Percentiles rank a stretch among this genome's conserved stretches.
phyloP scores from a whole-genome alignment of 2,113 vertebrate species.

The Melanerpes formicivorus region DNA sequence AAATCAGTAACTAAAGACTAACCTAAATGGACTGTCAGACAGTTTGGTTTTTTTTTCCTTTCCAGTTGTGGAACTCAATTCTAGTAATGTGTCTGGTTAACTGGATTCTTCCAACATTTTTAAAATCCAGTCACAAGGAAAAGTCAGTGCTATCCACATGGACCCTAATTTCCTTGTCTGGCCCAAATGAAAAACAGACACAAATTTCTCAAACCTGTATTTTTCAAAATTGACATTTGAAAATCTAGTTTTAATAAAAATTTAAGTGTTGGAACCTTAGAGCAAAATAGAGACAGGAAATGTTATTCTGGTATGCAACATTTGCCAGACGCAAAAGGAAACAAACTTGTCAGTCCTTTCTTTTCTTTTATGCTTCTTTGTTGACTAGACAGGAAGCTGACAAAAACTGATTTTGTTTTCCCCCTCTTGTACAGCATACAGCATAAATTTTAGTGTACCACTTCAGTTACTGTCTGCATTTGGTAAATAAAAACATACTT shows the following conservation, averaged over 20 bases:
- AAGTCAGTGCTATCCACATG: neutral
- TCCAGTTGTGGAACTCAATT: neutral
- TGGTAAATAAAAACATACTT: constrained; percentile 42
- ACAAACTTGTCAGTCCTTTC: constrained; percentile 51
- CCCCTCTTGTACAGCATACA: constrained; percentile 31
- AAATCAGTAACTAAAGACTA: neutral
- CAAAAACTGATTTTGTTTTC: constrained; percentile 40
- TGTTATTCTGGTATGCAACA: constrained; percentile 55
- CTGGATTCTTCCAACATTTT: neutral
- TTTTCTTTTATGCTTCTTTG: constrained; percentile 57
- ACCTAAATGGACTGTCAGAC: neutral
- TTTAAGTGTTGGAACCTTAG: neutral
- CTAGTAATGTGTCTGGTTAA: neutral
- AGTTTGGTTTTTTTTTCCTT: neutral
- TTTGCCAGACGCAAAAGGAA: constrained; percentile 60
- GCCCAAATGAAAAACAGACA: constrained; percentile 39
- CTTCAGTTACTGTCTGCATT: neutral
- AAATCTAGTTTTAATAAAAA: constrained; percentile 46
- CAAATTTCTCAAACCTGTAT: neutral
- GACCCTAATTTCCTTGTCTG: constrained; percentile 6
- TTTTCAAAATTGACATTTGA: constrained; percentile 30
- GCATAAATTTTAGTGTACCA: neutral
- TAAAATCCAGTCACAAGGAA: neutral
- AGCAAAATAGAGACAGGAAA: constrained; percentile 52
- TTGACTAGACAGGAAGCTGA: constrained; percentile 74